Conservation (phyloP, 2,888 invertebrate species). For the Sussaba pulchella region DNA sequence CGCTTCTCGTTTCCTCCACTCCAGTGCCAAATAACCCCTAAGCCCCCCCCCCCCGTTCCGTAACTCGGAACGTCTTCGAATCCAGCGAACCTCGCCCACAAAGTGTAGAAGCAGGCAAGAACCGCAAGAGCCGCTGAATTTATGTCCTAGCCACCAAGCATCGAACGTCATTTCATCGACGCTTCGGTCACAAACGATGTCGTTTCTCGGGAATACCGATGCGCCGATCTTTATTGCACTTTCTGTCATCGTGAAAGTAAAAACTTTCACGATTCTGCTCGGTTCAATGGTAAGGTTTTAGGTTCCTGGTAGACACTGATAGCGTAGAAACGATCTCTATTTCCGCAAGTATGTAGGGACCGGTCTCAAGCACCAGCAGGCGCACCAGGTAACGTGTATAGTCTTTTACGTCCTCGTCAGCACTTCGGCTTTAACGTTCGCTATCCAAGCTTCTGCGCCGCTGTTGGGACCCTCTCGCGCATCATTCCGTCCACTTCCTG, state of each 20-base stretch:
- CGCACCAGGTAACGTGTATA: slow-evolving; percentile 2
- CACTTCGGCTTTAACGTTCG: slow-evolving; percentile 65
- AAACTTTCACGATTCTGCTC: background rate
- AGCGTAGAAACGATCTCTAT: slow-evolving; percentile 26
- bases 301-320: background rate
- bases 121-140: slow-evolving; percentile 72
- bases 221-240: slow-evolving; percentile 20
- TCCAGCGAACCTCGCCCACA: slow-evolving; percentile 46
- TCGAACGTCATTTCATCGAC: slow-evolving; percentile 68
- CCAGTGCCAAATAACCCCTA: slow-evolving; percentile 33
- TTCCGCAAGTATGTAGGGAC: slow-evolving; percentile 39
- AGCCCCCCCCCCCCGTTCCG: background rate
- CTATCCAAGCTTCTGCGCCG: slow-evolving; percentile 44
- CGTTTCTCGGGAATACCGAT: slow-evolving; percentile 46
- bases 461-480: too few species aligned
- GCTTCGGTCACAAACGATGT: slow-evolving; percentile 45
- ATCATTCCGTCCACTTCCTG: background rate
- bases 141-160: slow-evolving; percentile 69
- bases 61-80: slow-evolving; percentile 18
- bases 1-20: slow-evolving; percentile 35
- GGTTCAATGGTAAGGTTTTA: background rate
- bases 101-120: slow-evolving; percentile 35
- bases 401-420: slow-evolving; percentile 64
- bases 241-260: slow-evolving; percentile 21
- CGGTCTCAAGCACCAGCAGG: background rate